Base-by-base conservation (phyloP, 2,797 vertebrate genomes). In the Fringilla coelebs region DNA sequence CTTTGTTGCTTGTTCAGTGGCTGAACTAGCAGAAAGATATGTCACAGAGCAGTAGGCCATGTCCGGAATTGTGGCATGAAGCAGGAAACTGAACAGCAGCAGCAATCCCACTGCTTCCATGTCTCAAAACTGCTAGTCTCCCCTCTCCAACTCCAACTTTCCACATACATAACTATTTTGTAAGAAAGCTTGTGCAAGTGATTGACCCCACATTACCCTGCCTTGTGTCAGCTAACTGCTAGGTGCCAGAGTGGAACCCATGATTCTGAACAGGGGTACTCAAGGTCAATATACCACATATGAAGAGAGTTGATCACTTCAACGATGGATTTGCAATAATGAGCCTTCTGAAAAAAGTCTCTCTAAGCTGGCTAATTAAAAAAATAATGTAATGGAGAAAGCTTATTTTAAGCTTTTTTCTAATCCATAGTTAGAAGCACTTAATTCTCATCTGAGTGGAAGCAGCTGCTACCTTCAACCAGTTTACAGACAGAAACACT, bases 301-400 rank as follows among this genome's bases (percentile, higher is more conserved):
- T 8, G 12, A 32, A 67, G 31, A 66, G 29, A 66, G 9, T 3
- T 25, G 17, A 41, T 57, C 48, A 28, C 41, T 55, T 73, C 55
- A 83, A 1, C 0, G 0, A 21, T 63, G 13, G 19, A 48, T 71
- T 83, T 74, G 29, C 7, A 63, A 25, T 38, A 29, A 14, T 19
- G 3, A 91, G 8, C 12, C 18, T 28, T 18, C 34, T 71, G 38
- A 14, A 78, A 58, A 58, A 54, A 70, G 18, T 6, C 8, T 61
- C 3, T 48, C 52, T 80, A 65, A 89, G 20, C 13, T 76, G 43
- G n/a, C 8, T 75, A 54, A 57, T 61, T n/a, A n/a, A 73, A 58
- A 81, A 55, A 49, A 34, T 38, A 51, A 18, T 3, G 3, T 36
- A 34, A 61, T 7, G 20, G 34, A 48, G 43, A 76, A 17, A 79